phyloP scores from a whole-genome alignment of 92 coral and sea anemone species.

The Paramuricea clavata region DNA sequence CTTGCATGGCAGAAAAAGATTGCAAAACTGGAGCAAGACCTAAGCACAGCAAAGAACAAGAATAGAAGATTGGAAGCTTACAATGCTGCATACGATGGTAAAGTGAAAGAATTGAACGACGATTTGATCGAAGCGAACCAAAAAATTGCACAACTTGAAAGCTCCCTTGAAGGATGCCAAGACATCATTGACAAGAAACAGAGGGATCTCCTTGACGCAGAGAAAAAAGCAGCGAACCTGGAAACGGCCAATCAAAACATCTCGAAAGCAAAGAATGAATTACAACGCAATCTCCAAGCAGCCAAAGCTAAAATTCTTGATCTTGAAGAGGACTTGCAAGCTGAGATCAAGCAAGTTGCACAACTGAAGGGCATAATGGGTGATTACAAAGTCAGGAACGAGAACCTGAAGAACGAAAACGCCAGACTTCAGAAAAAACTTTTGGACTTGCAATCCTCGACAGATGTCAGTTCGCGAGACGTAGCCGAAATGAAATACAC shows the following conservation, averaged over 20 bases:
- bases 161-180: slow-evolving; percentile 76
- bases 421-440: slow-evolving; percentile 83
- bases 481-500: slow-evolving; percentile 75
- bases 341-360: slow-evolving; percentile 84
- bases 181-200: slow-evolving; percentile 74
- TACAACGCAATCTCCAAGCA: slow-evolving; percentile 79
- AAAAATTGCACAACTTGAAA: slow-evolving; percentile 71
- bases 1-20: slow-evolving; percentile 89
- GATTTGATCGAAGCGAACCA: slow-evolving; percentile 82
- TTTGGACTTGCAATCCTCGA: slow-evolving; percentile 82
- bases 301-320: slow-evolving; percentile 74
- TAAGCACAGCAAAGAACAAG: slow-evolving; percentile 83
- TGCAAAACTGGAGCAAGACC: slow-evolving; percentile 83
- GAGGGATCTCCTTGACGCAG: slow-evolving; percentile 87
- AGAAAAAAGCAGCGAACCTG: slow-evolving; percentile 82
- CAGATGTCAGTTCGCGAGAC: slow-evolving; percentile 70
- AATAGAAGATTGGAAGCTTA: slow-evolving; percentile 78
- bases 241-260: slow-evolving; percentile 85
- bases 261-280: slow-evolving; percentile 78
- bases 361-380: slow-evolving; percentile 86
- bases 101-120: slow-evolving; percentile 79
- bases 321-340: slow-evolving; percentile 89
- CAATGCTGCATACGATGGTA: slow-evolving; percentile 89
- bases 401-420: slow-evolving; percentile 85
- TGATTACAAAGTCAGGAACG: slow-evolving; percentile 85